Percentiles rank a stretch among this genome's conserved stretches.
Evolutionary conservation across 1,140 invertebrate species (phyloP).

Genomic region (Dreissena rostriformis): DNA sequence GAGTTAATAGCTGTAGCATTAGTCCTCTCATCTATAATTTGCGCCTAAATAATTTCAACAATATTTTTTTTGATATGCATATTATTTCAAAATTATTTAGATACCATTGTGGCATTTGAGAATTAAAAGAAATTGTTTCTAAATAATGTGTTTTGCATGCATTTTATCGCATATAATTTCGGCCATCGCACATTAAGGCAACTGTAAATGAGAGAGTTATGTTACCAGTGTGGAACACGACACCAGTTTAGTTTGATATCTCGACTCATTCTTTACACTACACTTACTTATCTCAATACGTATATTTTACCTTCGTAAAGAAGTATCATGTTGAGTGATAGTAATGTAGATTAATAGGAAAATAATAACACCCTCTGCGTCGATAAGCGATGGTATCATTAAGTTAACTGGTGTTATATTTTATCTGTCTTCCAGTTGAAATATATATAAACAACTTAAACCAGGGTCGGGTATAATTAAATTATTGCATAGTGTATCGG

Average conservation of each 20-base stretch:
- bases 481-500: too few species aligned
- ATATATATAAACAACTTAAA: too few species aligned
- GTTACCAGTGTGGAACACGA: slow-evolving; percentile 22
- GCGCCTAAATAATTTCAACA: not conserved
- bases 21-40: too few species aligned
- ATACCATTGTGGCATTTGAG: not conserved
- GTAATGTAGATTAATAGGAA: slow-evolving; percentile 23
- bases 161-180: not conserved
- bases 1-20: too few species aligned
- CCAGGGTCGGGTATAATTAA: too few species aligned
- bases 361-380: slow-evolving; percentile 1
- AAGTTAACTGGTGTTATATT: too few species aligned
- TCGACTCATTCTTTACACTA: slow-evolving; percentile 14
- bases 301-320: slow-evolving; percentile 3
- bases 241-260: not conserved
- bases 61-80: slow-evolving; percentile 2
- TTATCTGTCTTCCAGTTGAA: too few species aligned
- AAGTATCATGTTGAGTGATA: slow-evolving; percentile 33
- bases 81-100: not conserved
- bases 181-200: not conserved
- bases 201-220: slow-evolving; percentile 20
- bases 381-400: too few species aligned
- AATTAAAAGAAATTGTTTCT: not conserved
- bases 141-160: slow-evolving; percentile 5
- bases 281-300: slow-evolving; percentile 35